Base-by-base conservation (phyloP, 2,797 vertebrate species). In the Paratrypauchen microcephalus region DNA sequence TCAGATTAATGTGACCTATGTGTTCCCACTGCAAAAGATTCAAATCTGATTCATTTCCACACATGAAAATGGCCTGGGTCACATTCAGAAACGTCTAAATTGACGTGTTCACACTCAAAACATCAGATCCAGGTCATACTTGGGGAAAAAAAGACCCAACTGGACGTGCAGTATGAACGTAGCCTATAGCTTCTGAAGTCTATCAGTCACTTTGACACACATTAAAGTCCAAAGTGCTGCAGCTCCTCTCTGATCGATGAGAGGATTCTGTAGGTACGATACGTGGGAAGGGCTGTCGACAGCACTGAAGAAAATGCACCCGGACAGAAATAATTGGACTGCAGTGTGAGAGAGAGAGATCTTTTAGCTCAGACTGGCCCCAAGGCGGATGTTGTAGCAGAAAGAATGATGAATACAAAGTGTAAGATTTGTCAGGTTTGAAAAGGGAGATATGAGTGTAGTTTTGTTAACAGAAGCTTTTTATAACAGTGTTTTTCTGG, bases 221-320 rank as follows among this genome's bases (percentile, higher is more conserved):
- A 88, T 87, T 90, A 88, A 89, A 85, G 82, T 83, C 82, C 82
- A 84, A 81, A 76, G 67, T 84, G 83, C 83, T 76, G 80, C 18
- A 80, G 75, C 82, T 70, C 55, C 66, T 80, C 79, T 66, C 84
- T 88, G 88, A 91, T 89, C 87, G 90, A 90, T 89, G 88, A 81
- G 79, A 69, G 72, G 81, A 80, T 86, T 80, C 85, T 85, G 87
- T n/a, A 60, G 86, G 83, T 65, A 74, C 66, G 79, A 76, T 63
- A 68, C 60, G 39, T 18, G 71, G 73, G 60, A 80, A 76, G 78
- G 66, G 71, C 68, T 78, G 71, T 80, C 74, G 77, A 48, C 32
- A 45, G 50, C 45, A 19, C 55, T 74, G 77, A 79, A 70, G 68
- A 69, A 79, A 81, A 87, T 63, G 74, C 60, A 70, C 59, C 65